Conservation (phyloP, 1,140 invertebrate species). For the Dreissena rostriformis region DNA sequence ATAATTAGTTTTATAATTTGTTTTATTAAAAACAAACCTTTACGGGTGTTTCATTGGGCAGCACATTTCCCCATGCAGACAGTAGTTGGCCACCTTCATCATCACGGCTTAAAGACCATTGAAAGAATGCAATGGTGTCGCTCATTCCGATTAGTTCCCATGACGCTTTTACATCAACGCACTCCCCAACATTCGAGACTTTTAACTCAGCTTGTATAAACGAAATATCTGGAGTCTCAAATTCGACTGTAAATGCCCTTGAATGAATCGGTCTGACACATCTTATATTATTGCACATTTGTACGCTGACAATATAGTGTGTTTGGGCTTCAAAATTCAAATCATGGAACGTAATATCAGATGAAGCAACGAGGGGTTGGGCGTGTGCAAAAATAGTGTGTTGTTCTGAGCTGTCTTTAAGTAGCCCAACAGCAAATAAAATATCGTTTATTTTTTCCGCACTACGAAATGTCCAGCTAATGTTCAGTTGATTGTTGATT, state of each 20-base stretch:
- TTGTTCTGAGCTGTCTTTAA: no score
- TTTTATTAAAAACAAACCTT: background rate
- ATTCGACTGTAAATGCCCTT: background rate
- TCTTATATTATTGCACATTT: background rate
- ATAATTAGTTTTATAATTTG: background rate
- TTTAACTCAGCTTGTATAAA: background rate
- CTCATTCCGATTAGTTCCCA: conserved; percentile 3
- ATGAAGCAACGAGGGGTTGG: no score
- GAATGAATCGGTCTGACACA: conserved; percentile 1
- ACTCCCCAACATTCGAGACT: background rate
- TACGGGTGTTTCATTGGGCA: background rate
- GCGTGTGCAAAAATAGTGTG: no score
- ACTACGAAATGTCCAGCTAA: no score
- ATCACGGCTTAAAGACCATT: conserved; percentile 30
- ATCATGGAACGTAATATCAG: background rate
- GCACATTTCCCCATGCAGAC: background rate
- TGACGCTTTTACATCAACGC: background rate
- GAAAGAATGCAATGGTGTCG: background rate
- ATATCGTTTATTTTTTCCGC: no score
- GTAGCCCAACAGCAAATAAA: no score
- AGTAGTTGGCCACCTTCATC: background rate
- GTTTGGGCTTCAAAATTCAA: background rate
- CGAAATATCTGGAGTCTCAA: background rate
- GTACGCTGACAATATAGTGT: background rate
- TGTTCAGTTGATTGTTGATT: no score